phyloP scores from a whole-genome alignment of 2,888 invertebrate genomes.

The Agonopterix arenella region DNA sequence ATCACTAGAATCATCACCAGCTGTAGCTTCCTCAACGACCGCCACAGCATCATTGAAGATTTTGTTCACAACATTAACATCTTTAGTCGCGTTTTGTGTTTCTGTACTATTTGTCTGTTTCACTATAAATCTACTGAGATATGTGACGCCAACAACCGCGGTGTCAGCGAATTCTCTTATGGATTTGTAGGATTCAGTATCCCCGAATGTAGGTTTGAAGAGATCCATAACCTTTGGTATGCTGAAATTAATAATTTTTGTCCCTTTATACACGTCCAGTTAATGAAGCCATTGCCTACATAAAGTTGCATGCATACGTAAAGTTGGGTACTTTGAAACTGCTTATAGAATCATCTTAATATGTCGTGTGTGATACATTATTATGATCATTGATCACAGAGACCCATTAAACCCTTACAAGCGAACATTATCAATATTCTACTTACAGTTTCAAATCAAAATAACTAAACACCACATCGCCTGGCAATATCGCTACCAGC shows the following conservation, averaged over 20 bases:
- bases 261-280: not conserved
- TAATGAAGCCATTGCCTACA: not conserved
- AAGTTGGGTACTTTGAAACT: too few relatives aligned
- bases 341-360: too few relatives aligned
- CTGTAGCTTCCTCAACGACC: constrained; percentile 23
- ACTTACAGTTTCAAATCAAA: constrained; percentile 56
- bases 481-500: constrained; percentile 36
- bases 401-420: not conserved
- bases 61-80: too few relatives aligned
- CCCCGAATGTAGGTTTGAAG: constrained; percentile 55
- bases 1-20: constrained; percentile 16
- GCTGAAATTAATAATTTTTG: constrained; percentile 31
- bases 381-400: too few relatives aligned
- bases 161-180: constrained; percentile 43
- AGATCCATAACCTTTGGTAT: constrained; percentile 48
- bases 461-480: constrained; percentile 51
- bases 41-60: constrained; percentile 21
- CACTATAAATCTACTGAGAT: constrained; percentile 42
- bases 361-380: too few relatives aligned
- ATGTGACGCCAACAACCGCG: constrained; percentile 35
- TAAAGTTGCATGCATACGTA: too few relatives aligned
- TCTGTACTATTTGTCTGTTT: constrained; percentile 14
- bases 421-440: not conserved
- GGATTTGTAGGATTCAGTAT: constrained; percentile 48
- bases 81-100: too few relatives aligned